Evolutionary conservation across 2,888 invertebrate species (phyloP), one percentile per base, ranked within the genome.

Genomic region (Apodemia mormo): DNA sequence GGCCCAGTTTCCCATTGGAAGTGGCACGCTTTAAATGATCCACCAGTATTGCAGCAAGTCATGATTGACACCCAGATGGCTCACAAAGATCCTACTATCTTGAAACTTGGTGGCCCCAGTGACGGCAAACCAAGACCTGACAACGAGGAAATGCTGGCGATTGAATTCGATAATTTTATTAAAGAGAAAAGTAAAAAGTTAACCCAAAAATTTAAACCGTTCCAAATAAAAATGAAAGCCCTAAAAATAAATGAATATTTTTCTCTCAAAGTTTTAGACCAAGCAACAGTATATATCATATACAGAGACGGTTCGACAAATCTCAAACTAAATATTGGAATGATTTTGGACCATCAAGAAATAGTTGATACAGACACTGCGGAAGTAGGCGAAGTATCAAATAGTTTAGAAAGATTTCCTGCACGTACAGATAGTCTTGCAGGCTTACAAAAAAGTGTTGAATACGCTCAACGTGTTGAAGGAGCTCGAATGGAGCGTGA

Each of bases 311-410:
- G 91, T 2, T 78, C 84, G 14, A 86, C 86, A 7, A 90, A 87
- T 75, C 73, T 92, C 49, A 92, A 91, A 78, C 72, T 91, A 43
- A 92, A 93, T 72, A 82, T 82, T 79, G 94, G 88, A 78, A 94
- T 89, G 94, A 85, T 82, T 79, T 85, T 89, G 83, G 94, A 88
- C 84, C 94, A 87, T 81, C 92, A 86, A 85, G 94, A 85, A 85
- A 94, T 84, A 79, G 92, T 83, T 75, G 94, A 87, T 83, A 94
- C 86, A 0, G 76, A 82, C 66, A 80, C 78, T 10, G 79, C 80
- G 3, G 83, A 84, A 67, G 74, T 82, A 4, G 82, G 82, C 4
- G 80, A 80, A 64, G 80, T 83, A n/a, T 74, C 79, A n/a, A 78
- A 76, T 69, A 77, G 76, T 30, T 69, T 81, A 70, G 80, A 77